Base-by-base conservation (phyloP, 2,113 vertebrate species). In the Aegotheles bennettii region DNA sequence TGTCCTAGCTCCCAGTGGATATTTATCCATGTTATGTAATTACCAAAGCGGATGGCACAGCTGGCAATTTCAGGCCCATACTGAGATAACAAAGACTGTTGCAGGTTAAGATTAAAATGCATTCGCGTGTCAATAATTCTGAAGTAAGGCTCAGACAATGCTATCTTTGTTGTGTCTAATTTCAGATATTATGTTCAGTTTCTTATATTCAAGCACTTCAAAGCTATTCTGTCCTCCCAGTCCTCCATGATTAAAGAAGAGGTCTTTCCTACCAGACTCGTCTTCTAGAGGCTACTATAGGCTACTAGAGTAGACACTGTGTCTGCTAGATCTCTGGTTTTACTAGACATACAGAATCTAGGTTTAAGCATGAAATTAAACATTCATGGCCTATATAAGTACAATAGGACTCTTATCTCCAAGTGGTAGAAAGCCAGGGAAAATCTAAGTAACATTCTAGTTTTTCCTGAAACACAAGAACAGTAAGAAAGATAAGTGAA, bases 31-130 rank as follows among this genome's bases (percentile, higher is more conserved):
- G 16, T 63, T 77, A 75, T 3, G 0, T 24, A 67, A 92, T 89
- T 82, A 86, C 71, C 61, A 80, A 90, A 94, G 36, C 79, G 38
- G 56, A 65, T 70, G 91, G 45, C 86, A 93, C 86, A 94, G 82
- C 92, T 94, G 87, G 91, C 28, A 92, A 43, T 69, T 91, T 85
- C 77, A 87, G 33, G 53, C 63, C 43, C 73, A 93, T 43, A 82
- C 5, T 75, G 70, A 82, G 61, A 69, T 51, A 86, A 90, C 33
- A 86, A 89, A 91, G n/a, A 28, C 36, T 63, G 21, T 29, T 61
- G 28, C 56, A 90, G 33, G 35, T 94, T 48, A 84, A 85, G 68
- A 94, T 56, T 73, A 87, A 95, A 94, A 89, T 53, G 50, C n/a
- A 85, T 61, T 80, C 23, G 47, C 40, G 36, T 73, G 64, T 16